phyloP scores from a whole-genome alignment of 2,797 vertebrate species.

The Neosilurus mollespiculum region DNA sequence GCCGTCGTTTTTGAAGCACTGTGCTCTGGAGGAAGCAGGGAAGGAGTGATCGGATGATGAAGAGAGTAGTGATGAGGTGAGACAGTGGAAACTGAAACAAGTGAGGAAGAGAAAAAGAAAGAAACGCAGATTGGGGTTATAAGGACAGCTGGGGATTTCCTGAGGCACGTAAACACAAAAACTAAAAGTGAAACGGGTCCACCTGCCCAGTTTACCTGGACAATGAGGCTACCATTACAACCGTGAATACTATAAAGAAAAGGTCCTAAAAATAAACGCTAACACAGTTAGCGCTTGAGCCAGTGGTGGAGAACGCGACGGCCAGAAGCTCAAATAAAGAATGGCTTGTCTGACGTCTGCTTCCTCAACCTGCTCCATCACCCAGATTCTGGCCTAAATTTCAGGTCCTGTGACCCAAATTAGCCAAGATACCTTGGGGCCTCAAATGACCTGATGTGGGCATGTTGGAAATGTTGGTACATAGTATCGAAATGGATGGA shows the following conservation, averaged over 20 bases:
- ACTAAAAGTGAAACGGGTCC: constrained; percentile 1
- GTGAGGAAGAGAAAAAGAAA: constrained; percentile 1
- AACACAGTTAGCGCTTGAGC: neutral
- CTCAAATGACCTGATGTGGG: neutral
- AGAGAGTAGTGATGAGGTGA: constrained; percentile 31
- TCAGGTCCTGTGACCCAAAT: neutral
- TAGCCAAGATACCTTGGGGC: neutral
- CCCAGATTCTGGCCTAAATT: neutral
- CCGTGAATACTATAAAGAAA: neutral
- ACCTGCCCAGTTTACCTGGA: neutral
- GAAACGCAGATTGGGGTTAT: constrained; percentile 40
- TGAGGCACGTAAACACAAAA: constrained; percentile 3
- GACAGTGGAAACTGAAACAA: constrained; percentile 28
- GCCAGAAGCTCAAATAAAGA: neutral
- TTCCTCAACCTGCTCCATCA: constrained; percentile 2
- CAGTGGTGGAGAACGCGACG: neutral
- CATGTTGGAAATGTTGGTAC: neutral
- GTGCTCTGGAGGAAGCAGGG: constrained; percentile 12
- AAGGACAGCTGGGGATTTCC: constrained; percentile 18
- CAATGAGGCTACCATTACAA: neutral
- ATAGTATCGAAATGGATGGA: neutral
- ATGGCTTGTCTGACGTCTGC: neutral
- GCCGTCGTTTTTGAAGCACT: constrained; percentile 26
- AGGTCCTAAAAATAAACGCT: neutral
- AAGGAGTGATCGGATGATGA: constrained; percentile 6